A percentile compares a stretch with the other conserved stretches of the same genome.
Evolutionary conservation across 2,888 invertebrate species (phyloP).

Genomic region (Meandrusa payeni): DNA sequence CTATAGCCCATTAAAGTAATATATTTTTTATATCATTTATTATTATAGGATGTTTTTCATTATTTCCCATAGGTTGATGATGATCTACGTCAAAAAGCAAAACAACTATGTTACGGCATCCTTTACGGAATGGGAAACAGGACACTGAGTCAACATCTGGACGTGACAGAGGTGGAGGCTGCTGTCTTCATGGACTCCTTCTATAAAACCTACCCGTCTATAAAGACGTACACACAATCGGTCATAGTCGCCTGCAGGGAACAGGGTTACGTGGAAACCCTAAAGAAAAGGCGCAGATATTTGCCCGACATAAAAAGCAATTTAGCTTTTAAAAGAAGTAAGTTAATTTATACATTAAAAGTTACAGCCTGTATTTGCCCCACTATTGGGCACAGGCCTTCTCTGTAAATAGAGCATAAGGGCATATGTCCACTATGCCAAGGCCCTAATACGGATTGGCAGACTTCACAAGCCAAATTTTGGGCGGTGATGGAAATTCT

Average conservation of each 20-base stretch:
- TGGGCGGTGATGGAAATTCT: too few relatives aligned
- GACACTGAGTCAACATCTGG: conserved; percentile 89
- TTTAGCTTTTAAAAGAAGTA: conserved; percentile 81
- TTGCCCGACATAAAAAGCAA: conserved; percentile 87
- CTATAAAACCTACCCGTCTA: conserved; percentile 87
- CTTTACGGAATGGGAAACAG: conserved; percentile 97
- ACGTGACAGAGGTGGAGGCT: conserved; percentile 90
- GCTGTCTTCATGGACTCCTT: conserved; percentile 89
- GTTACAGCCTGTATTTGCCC: too few relatives aligned
- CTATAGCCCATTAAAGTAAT: too few relatives aligned
- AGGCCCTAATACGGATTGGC: too few relatives aligned
- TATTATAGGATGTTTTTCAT: too few relatives aligned
- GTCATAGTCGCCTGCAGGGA: conserved; percentile 83
- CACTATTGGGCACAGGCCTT: too few relatives aligned
- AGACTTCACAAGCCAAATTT: too few relatives aligned
- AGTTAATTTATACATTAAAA: too few relatives aligned
- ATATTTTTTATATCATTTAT: too few relatives aligned
- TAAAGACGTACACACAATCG: conserved; percentile 79
- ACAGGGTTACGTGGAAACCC: conserved; percentile 91
- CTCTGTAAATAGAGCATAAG: too few relatives aligned
- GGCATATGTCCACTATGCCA: too few relatives aligned
- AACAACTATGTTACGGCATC: conserved; percentile 97
- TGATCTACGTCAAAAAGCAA: conserved; percentile 90
- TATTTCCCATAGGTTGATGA: conserved; percentile 82
- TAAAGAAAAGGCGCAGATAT: conserved; percentile 89